Base-by-base conservation (phyloP, 1,140 invertebrate species). In the Pararge aegeria region DNA sequence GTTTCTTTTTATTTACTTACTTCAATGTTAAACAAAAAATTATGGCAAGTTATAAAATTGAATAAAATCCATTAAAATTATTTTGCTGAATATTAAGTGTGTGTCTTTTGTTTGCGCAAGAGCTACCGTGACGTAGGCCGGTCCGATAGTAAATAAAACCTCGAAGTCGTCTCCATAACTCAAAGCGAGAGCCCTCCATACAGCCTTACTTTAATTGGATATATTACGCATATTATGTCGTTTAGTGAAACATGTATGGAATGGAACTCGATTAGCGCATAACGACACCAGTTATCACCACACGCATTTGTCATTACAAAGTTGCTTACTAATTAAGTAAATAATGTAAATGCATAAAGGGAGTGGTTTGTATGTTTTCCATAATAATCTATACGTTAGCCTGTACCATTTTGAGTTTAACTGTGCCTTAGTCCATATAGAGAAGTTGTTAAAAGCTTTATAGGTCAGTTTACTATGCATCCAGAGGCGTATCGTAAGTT, bases 61-160 rank as follows among this genome's bases (percentile, higher is more conserved):
- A n/a, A n/a, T n/a, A n/a, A n/a, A n/a, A n/a, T n/a, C n/a, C n/a
- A n/a, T n/a, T n/a, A n/a, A n/a, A n/a, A n/a, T n/a, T n/a, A n/a
- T n/a, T n/a, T n/a, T n/a, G n/a, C n/a, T n/a, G n/a, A n/a, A n/a
- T n/a, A n/a, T n/a, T n/a, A n/a, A n/a, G n/a, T n/a, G n/a, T n/a
- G 7, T 1, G 29, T 34, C 42, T 56, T 16, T 34, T 49, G 44
- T 57, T 30, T 49, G 21, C 42, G 1, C 6, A 24, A 10, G 2
- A 10, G 0, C 5, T 24, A n/a, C 71, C 60, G 71, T 74, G 74
- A 75, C 72, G 69, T 72, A 66, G 52, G 15, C 24, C 66, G 54
- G 68, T 60, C 70, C 61, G 60, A 50, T 44, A 42, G 2, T 5
- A 21, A 15, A 37, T 21, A n/a, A 49, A 30, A 52, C 38, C 29